A percentile compares a stretch with the other conserved stretches of the same genome.
Conservation (phyloP, 30 jellyfish, hydroid and myxozoan species). For the Hydractinia symbiolongicarpus region DNA sequence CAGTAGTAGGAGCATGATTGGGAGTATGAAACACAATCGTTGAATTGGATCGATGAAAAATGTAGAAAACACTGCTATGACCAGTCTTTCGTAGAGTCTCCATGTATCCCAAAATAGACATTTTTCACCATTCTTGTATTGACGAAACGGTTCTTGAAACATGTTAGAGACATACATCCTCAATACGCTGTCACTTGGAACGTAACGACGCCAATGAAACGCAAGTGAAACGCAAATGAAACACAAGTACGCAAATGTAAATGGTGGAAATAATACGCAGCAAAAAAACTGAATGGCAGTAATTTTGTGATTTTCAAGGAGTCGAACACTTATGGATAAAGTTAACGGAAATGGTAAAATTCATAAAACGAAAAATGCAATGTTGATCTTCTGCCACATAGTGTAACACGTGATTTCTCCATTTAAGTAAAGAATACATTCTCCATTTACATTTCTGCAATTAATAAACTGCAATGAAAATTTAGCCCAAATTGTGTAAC, state of each 20-base stretch:
- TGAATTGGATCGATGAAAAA: background rate
- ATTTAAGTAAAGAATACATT: background rate
- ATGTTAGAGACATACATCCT: background rate
- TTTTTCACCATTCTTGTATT: background rate
- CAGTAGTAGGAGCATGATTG: background rate
- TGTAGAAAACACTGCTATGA: background rate
- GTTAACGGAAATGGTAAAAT: conserved; percentile 10
- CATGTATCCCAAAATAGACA: conserved; percentile 16
- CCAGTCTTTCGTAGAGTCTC: conserved; percentile 9
- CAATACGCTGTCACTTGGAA: background rate
- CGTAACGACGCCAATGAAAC: background rate
- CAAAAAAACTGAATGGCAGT: background rate
- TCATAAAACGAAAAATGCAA: background rate
- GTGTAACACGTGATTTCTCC: background rate
- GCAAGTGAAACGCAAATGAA: too few species aligned
- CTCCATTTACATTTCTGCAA: background rate
- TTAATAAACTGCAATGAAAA: background rate
- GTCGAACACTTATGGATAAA: background rate
- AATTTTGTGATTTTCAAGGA: background rate
- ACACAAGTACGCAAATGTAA: background rate
- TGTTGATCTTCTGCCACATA: conserved; percentile 8
- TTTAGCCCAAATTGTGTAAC: conserved; percentile 5
- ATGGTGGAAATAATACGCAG: background rate
- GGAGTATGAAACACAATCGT: conserved; percentile 1
- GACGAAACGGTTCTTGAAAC: conserved; percentile 15